Evolutionary conservation across 1,140 invertebrate genomes (phyloP).

Genomic region (Drosophila bipectinata): DNA sequence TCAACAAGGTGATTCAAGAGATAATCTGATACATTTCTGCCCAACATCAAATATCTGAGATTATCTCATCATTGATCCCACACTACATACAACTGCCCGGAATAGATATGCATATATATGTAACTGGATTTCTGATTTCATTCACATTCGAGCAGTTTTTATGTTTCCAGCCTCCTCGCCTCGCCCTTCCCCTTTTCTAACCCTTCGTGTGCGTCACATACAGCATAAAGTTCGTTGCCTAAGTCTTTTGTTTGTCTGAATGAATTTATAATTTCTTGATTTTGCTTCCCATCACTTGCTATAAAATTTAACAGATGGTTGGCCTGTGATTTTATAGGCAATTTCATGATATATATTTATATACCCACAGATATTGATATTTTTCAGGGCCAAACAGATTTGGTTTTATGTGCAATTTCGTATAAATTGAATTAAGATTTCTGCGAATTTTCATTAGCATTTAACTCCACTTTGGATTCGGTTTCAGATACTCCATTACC

Average conservation of each 20-base stretch:
- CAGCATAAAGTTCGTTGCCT: slow-evolving; percentile 67
- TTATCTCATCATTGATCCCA: slow-evolving; percentile 44
- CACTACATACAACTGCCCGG: slow-evolving; percentile 18
- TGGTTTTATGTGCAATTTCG: slow-evolving; percentile 8
- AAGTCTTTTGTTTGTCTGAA: slow-evolving; percentile 71
- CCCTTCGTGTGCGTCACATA: slow-evolving; percentile 8
- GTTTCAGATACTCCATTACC: neutral
- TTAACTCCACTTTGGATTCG: slow-evolving; percentile 15
- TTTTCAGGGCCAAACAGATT: slow-evolving; percentile 27
- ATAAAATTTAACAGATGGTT: slow-evolving; percentile 33
- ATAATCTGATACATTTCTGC: slow-evolving; percentile 2
- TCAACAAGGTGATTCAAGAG: slow-evolving; percentile 1
- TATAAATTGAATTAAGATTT: slow-evolving; percentile 33
- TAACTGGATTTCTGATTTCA: slow-evolving; percentile 44
- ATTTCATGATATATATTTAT: slow-evolving; percentile 22
- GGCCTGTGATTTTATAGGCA: slow-evolving; percentile 31
- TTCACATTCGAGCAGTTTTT: slow-evolving; percentile 27
- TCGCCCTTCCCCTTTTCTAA: slow-evolving; percentile 14
- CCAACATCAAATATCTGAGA: slow-evolving; percentile 10
- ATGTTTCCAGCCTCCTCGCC: neutral
- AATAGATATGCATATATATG: slow-evolving; percentile 11
- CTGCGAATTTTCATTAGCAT: slow-evolving; percentile 33
- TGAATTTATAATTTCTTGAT: slow-evolving; percentile 63
- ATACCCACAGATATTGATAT: neutral
- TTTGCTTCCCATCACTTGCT: slow-evolving; percentile 40